Evolutionary conservation across 2,888 invertebrate genomes (phyloP).

Genomic region (Strigamia crassipes): DNA sequence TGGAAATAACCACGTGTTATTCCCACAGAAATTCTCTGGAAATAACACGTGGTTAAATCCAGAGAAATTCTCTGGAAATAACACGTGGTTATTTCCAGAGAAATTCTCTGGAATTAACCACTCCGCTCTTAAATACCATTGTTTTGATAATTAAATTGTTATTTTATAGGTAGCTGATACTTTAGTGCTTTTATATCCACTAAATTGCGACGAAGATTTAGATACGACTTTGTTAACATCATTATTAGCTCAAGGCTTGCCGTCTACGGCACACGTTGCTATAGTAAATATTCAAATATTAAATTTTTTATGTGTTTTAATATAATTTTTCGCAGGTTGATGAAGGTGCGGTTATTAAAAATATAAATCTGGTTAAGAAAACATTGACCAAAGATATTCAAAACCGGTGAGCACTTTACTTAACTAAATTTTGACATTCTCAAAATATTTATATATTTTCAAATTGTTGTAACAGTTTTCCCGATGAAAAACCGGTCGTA

Average conservation of each 20-base stretch:
- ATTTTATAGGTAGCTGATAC: slow-evolving; percentile 72
- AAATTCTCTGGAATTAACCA: too few relatives aligned
- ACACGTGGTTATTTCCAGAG: too few relatives aligned
- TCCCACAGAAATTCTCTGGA: too few relatives aligned
- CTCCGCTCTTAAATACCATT: too few relatives aligned
- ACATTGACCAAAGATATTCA: slow-evolving; percentile 57
- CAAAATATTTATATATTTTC: not conserved
- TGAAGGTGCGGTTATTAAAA: slow-evolving; percentile 56
- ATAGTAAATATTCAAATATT: slow-evolving; percentile 49
- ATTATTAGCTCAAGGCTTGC: slow-evolving; percentile 79
- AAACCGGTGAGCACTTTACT: slow-evolving; percentile 56
- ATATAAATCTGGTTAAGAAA: slow-evolving; percentile 56
- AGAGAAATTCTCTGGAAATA: too few relatives aligned
- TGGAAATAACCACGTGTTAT: too few relatives aligned
- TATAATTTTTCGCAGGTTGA: slow-evolving; percentile 52
- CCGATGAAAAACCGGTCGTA: slow-evolving; percentile 78
- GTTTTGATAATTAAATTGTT: not conserved
- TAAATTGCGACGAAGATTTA: slow-evolving; percentile 71
- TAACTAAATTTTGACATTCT: too few relatives aligned
- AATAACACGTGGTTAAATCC: too few relatives aligned
- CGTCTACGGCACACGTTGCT: slow-evolving; percentile 73
- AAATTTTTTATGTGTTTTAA: not conserved
- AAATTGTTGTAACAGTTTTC: slow-evolving; percentile 59
- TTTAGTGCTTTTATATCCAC: slow-evolving; percentile 73
- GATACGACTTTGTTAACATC: slow-evolving; percentile 77